Base-by-base conservation (phyloP, 2,113 vertebrate genomes). In the Sclerurus mexicanus region DNA sequence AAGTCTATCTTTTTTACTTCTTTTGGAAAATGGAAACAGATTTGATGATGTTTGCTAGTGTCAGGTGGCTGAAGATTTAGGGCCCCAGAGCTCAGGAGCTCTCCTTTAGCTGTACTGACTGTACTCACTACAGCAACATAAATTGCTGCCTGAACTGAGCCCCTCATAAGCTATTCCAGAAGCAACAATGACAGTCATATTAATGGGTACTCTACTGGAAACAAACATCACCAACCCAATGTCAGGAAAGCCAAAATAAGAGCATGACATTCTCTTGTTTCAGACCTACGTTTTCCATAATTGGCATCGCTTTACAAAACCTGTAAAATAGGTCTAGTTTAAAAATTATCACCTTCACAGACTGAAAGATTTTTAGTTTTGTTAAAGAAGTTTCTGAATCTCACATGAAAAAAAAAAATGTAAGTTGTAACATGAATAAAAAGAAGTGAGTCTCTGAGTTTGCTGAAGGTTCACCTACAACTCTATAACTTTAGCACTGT, bases 51-150 rank as follows among this genome's bases (percentile, higher is more conserved):
- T 83, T 96, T 71, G 39, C 66, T 87, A 24, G 44, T 83, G 80
- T 95, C 92, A 92, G 77, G 40, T 42, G 27, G 69, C 25, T 84
- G 79, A 84, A 96, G 86, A 96, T 97, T 96, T 96, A 96, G 74
- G n/a, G 69, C 37, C 52, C 25, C 27, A 52, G 63, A 92, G 79
- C 75, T 92, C 72, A 59, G 35, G 37, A 92, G 73, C 69, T 82
- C 84, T 92, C 42, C 58, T 93, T 77, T 93, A 79, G 64, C 46
- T 87, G 35, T 60, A 20, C 46, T 96, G 67, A 31, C 6, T 64
- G 11, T 28, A n/a, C 4, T 40, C 44, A 80, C 30, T 46, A 31
- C 52, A 67, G 39, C 74, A 82, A 56, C 18, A 42, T 62, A 90
- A 76, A 79, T 85, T 86, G 46, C 33, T 74, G 42, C 66, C 80